These are phyloP conservation scores for Enteromius argenteus DNA, from an alignment of 2,797 vertebrate species.

Conservation along the genomic window DNA sequence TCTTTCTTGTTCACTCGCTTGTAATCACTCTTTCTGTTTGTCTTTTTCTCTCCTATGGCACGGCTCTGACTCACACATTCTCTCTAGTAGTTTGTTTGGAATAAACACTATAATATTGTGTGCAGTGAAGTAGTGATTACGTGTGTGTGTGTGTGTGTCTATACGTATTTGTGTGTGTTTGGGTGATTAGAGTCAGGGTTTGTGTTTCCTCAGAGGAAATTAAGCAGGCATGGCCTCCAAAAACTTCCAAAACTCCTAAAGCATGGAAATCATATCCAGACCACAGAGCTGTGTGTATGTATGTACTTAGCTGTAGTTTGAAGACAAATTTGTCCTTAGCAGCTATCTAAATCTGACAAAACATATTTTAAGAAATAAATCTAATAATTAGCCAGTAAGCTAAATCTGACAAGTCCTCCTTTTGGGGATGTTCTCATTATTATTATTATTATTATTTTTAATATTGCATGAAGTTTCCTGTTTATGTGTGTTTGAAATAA, in stretches of 20 bases:
- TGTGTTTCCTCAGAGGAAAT: conserved; percentile 62
- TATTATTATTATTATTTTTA: not conserved
- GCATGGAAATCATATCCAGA: conserved; percentile 62
- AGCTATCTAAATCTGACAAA: not conserved
- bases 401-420: not conserved
- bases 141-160: conserved; percentile 36
- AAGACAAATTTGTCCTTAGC: not conserved
- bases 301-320: conserved; percentile 38
- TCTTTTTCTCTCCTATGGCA: conserved; percentile 42
- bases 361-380: not conserved
- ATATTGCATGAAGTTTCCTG: not conserved
- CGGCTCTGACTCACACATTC: conserved; percentile 22
- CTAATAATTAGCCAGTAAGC: not conserved
- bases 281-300: conserved; percentile 39
- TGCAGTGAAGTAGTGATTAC: conserved; percentile 46
- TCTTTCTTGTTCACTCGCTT: conserved; percentile 40
- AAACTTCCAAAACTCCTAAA: conserved; percentile 51
- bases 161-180: conserved; percentile 47
- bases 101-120: conserved; percentile 50
- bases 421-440: not conserved
- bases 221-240: conserved; percentile 53
- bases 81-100: conserved; percentile 49
- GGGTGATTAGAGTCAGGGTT: conserved; percentile 49
- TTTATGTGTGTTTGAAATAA: not conserved
- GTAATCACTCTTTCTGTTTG: conserved; percentile 51